Conservation (phyloP, 2,797 vertebrate genomes). For the Mus spretus region DNA sequence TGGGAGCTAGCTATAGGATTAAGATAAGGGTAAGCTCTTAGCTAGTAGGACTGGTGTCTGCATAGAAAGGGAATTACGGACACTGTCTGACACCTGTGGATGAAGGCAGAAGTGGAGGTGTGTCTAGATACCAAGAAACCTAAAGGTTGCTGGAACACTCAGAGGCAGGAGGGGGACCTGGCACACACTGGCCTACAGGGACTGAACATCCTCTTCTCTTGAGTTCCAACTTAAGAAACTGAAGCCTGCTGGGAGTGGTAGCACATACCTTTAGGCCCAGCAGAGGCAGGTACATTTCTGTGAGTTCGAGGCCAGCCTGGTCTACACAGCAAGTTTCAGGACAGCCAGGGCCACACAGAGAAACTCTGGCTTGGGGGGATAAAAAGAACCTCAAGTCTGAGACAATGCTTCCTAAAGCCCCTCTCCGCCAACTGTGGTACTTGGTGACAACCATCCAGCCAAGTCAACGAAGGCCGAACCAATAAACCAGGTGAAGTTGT, state of each 20-base stretch:
- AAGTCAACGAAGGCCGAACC: neutral
- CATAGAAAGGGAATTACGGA: rapidly evolving
- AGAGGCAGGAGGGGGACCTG: neutral
- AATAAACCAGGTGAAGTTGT: neutral
- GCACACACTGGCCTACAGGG: rapidly evolving
- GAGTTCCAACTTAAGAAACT: rapidly evolving
- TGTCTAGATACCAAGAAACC: neutral
- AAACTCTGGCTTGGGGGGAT: neutral
- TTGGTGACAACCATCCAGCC: neutral
- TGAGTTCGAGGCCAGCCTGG: neutral
- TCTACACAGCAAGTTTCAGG: neutral
- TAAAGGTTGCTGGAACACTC: neutral
- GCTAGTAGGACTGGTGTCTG: rapidly evolving
- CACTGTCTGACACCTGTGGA: too few species aligned
- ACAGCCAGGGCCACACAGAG: neutral
- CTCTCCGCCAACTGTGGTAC: neutral
- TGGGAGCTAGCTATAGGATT: neutral
- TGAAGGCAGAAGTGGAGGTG: neutral
- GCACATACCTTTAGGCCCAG: neutral
- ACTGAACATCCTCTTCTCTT: neutral
- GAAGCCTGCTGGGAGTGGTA: neutral
- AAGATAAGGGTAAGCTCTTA: neutral
- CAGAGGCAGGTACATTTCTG: neutral
- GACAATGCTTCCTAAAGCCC: neutral
- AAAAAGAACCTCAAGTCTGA: neutral